Percentiles rank a stretch among this genome's conserved stretches.
These are phyloP conservation scores for Mallotus villosus DNA, from an alignment of 2,797 vertebrate species.

Conservation along the genomic window DNA sequence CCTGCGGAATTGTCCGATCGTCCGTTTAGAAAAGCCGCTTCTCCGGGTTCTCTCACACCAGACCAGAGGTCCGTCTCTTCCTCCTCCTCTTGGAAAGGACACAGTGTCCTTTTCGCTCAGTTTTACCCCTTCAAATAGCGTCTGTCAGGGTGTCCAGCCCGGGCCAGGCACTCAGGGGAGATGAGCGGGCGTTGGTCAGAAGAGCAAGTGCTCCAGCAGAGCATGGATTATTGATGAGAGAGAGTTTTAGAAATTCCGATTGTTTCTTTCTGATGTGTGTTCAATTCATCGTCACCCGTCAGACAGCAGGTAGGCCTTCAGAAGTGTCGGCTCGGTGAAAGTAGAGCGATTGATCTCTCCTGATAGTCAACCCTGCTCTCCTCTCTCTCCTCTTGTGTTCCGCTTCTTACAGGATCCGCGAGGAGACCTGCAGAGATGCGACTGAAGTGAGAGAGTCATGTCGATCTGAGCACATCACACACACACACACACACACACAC, in stretches of 20 bases:
- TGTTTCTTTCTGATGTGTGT: conserved; percentile 55
- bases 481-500: conserved; percentile 7
- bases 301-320: conserved; percentile 59
- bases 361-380: conserved; percentile 57
- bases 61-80: neutral
- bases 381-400: conserved; percentile 58
- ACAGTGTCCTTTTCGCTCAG: neutral
- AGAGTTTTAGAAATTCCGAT: conserved; percentile 51
- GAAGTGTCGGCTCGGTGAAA: conserved; percentile 61
- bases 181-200: neutral
- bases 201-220: conserved; percentile 33
- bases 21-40: no score
- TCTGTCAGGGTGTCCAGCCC: conserved; percentile 20
- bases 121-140: conserved; percentile 5
- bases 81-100: neutral
- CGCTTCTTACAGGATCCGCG: conserved; percentile 68
- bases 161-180: neutral
- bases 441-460: conserved; percentile 72
- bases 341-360: conserved; percentile 59
- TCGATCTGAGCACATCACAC: conserved; percentile 52
- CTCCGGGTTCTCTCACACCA: no score
- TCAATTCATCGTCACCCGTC: conserved; percentile 55
- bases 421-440: conserved; percentile 68
- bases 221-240: conserved; percentile 55
- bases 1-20: no score